Base-by-base conservation (phyloP, 2,113 vertebrate species). In the Cinclus mexicanus region DNA sequence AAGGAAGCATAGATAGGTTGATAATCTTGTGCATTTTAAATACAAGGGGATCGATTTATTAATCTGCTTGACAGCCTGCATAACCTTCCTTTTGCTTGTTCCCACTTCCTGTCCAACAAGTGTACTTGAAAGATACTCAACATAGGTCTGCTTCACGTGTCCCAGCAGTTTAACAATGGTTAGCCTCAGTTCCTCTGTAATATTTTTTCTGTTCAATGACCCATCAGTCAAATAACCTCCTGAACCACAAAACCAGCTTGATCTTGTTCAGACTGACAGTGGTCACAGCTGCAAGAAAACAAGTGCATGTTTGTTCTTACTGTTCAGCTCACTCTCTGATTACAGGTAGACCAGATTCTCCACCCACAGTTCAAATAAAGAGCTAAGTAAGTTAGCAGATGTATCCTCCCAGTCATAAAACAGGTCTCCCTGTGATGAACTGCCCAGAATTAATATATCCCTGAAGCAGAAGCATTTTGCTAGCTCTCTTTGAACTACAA, bases 401-500 rank as follows among this genome's bases (percentile, higher is more conserved):
- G 57, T 67, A 95, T 59, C 91, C 94, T 93, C 77, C 92, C 91
- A 93, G 67, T 63, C 75, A 90, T 96, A 94, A 96, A 97, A 82
- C 75, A 92, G 84, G 37, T 91, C 91, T 95, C 65, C 78, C 76
- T 95, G 87, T 96, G 91, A 95, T 94, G 87, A 93, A 92, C 90
- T 91, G 93, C 95, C 91, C 92, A 95, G 92, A 97, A 96, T 91
- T 94, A 96, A 94, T 90, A 94, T 9, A 88, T 44, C 90, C 92
- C 93, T 92, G 85, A 89, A 97, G 89, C 89, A 97, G 87, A 80
- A 92, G 55, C 82, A 81, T 91, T 90, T 95, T 93, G 70, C 96
- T 86, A 56, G 84, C 10, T 9, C 77, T 86, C 95, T 97, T 95
- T 97, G 96, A 97, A 97, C 83, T 96, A 94, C 76, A 92, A 91